Evolutionary conservation across 2,888 invertebrate species (phyloP), one percentile per base, ranked within the genome.

Genomic region (Pristionchus mayeri): DNA sequence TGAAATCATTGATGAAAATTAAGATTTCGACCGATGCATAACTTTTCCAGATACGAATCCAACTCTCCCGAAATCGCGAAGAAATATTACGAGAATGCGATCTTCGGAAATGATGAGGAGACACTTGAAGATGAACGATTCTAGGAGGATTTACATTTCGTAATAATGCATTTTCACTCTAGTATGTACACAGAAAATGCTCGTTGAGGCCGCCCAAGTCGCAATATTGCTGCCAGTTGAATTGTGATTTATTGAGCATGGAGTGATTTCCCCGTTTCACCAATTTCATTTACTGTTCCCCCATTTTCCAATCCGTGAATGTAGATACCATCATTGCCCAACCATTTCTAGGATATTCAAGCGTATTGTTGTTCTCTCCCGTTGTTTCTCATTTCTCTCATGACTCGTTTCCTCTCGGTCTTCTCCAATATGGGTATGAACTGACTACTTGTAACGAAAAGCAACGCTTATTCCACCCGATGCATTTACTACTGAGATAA

Each of bases 371-470:
- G 63, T 30, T 63, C 34, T 63, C 18, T 6, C 13, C 7, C 13
- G 2, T 16, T 63, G 63, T 63, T 63, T 63, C 30, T 11, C 63
- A 18, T 63, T 34, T 63, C 18, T 34, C 30, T 30, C 63, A 37
- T 63, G 63, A 63, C 63, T 34, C 18, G 1, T 21, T 7, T 30
- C 18, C 40, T 71, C 71, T 71, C 71, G 63, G 34, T 63, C 63
- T 27, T 44, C 71, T 3, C 24, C n/a, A 71, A 54, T 71, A 71
- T 71, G 71, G 71, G 71, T 71, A 71, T 24, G 71, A 71, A 40
- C 24, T 24, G 71, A 71, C 13, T 71, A 71, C 71, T 71, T 71
- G 71, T 71, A 71, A 30, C 57, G 16, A 4, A 6, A 13, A 57
- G 27, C 24, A 9, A 30, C 63, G 63, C 63, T 34, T 34, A 63